Base-by-base conservation (phyloP, 1,140 invertebrate species). In the Maconellicoccus hirsutus region DNA sequence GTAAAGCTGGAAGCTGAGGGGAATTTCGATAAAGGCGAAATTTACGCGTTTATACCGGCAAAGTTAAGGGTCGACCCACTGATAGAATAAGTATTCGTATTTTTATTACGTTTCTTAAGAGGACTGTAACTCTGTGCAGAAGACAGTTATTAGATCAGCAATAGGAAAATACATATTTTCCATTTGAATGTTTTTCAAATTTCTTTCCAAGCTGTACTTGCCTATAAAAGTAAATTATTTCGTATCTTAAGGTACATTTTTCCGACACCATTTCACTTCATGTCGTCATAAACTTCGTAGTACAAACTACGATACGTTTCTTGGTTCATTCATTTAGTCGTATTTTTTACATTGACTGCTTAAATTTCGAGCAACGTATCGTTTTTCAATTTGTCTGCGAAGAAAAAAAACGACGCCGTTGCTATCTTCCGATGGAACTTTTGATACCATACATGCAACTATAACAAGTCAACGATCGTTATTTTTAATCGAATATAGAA, bases 1-100 rank as follows among this genome's bases (percentile, higher is more conserved):
- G 19, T 66, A 66, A 66, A 66, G 25, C 61, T 26, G 22, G 2
- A 25, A 66, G 61, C 61, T 66, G 61, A 66, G 61, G 61, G 21
- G 61, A 66, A 66, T 66, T 66, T 66, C 25, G 61, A 66, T 66
- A 66, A 66, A 66, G 61, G 25, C 61, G 25, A 16, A 66, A 66
- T 66, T 66, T 66, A 66, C 61, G 61, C 25, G 10, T 4, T 66
- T 26, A 66, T 23, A 59, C 25, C 42, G 42, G 61, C 22, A 16
- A 66, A 66, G 19, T 66, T 25, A 66, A 66, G 25, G 42, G 42
- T 52, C 42, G 42, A 52, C 42, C 42, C 42, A 52, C n/a, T 52
- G 42, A 52, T 52, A 52, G 42, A 52, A 66, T 66, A 66, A 66
- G 61, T 19, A 66, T 66, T 66, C 61, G 61, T 23, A 66, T 66